Evolutionary conservation across 2,888 invertebrate species (phyloP), one percentile per base, ranked within the genome.

Genomic region (Glyphotaelius pellucidus): DNA sequence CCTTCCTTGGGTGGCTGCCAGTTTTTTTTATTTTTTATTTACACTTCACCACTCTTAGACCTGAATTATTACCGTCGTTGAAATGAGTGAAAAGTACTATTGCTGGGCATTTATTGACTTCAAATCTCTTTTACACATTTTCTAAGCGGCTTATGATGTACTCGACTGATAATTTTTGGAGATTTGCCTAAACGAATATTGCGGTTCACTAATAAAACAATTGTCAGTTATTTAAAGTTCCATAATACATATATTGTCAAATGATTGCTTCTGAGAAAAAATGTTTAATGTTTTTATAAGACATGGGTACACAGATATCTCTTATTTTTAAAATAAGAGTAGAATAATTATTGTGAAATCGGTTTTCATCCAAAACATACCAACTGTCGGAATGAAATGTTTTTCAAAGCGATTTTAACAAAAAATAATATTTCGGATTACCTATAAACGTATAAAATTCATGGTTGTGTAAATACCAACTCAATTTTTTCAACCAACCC

Each of bases 131-230:
- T 67, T 83, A 83, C 35, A 32, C 31, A 19, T 32, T 32, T 83
- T 83, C 32, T 32, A 15, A 32, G 15, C 83, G 25, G 52, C 52
- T 67, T 67, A 67, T 67, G 67, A 67, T 67, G 67, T 67, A 25
- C 67, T 67, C n/a, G 81, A 35, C 14, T 31, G 81, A 7, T 30
- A 11, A 9, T 32, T 83, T 83, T 83, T 83, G 19, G 35, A 35
- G 83, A 35, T 83, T 38, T 83, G 83, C 83, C 83, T 83, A 35
- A 83, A 83, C 31, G 35, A 32, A 83, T 83, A 83, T 83, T 67
- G 7, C 9, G 25, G 9, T 67, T 67, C 67, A n/a, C 25, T 9
- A 2, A 67, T 67, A n/a, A 25, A 67, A 67, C n/a, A 4, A 67
- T 67, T 67, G n/a, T n/a, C 67, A 25, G 25, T 9, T 67, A 67